Percentiles rank a stretch among this genome's conserved stretches.
These are phyloP conservation scores for Mixornis gularis DNA, from an alignment of 2,113 vertebrate species.

Conservation along the genomic window DNA sequence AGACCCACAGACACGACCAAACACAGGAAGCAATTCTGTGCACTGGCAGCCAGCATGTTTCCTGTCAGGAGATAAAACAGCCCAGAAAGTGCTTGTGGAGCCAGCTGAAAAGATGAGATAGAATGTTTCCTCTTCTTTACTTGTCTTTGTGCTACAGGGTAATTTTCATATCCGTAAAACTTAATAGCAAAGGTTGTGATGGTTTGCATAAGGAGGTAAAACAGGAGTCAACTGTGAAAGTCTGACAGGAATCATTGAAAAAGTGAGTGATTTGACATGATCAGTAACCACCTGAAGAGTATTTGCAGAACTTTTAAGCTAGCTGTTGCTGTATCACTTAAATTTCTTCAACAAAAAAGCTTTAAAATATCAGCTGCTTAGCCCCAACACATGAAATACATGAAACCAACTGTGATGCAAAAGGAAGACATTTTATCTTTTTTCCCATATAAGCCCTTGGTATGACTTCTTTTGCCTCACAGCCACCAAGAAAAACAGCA, in stretches of 20 bases:
- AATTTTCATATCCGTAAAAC: not conserved
- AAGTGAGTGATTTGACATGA: not conserved
- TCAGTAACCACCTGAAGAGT: not conserved
- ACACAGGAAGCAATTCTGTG: not conserved
- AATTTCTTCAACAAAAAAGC: not conserved
- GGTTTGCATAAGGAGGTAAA: not conserved
- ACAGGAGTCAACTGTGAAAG: not conserved
- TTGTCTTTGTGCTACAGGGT: not conserved
- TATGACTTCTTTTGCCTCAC: not conserved
- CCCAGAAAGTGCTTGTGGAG: not conserved
- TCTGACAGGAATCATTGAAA: not conserved
- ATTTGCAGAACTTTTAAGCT: not conserved
- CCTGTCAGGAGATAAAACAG: not conserved
- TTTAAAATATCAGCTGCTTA: not conserved
- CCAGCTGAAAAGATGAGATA: not conserved
- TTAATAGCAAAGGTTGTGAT: not conserved
- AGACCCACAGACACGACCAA: not conserved
- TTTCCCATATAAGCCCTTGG: not conserved
- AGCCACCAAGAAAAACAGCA: not conserved
- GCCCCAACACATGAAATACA: not conserved
- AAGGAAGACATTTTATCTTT: not conserved
- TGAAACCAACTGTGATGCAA: not conserved
- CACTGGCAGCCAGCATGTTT: not conserved
- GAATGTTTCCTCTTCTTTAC: not conserved
- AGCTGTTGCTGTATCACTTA: not conserved